Evolutionary conservation across 2,797 vertebrate genomes (phyloP).

Genomic region (Phataginus tetradactyla): DNA sequence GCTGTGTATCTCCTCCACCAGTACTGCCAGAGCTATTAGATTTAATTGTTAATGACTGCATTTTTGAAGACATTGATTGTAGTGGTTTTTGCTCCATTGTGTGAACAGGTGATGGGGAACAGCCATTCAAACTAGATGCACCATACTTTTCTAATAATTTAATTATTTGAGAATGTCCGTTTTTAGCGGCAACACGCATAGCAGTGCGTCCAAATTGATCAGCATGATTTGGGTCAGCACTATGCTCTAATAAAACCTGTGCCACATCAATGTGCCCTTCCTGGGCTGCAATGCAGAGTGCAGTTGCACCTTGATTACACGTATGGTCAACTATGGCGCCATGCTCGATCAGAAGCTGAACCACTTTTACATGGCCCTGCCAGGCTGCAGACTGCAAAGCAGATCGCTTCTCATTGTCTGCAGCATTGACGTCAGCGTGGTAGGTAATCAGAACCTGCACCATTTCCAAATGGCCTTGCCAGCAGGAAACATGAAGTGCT

Average conservation of each 20-base stretch:
- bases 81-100: conserved; percentile 96
- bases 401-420: conserved; percentile 97
- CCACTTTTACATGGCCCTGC: conserved; percentile 97
- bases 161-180: conserved; percentile 95
- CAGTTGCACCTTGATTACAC: conserved; percentile 98
- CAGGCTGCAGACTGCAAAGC: conserved; percentile 98
- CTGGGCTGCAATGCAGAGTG: conserved; percentile 98
- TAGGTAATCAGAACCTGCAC: conserved; percentile 94
- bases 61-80: conserved; percentile 91
- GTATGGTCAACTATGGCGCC: conserved; percentile 95
- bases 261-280: conserved; percentile 98
- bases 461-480: conserved; percentile 99
- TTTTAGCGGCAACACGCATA: conserved; percentile 98
- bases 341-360: conserved; percentile 95
- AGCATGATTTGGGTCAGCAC: conserved; percentile 97
- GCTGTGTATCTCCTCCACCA: conserved; percentile 93
- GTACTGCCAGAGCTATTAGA: conserved; percentile 98
- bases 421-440: conserved; percentile 94
- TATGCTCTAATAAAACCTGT: conserved; percentile 94
- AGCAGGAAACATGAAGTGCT: conserved; percentile 98
- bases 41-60: conserved; percentile 96
- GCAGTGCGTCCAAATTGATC: conserved; percentile 99
- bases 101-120: conserved; percentile 96
- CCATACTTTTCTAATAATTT: conserved; percentile 98
- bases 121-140: conserved; percentile 93